phyloP scores from a whole-genome alignment of 2,113 vertebrate species.

The Sprattus sprattus region DNA sequence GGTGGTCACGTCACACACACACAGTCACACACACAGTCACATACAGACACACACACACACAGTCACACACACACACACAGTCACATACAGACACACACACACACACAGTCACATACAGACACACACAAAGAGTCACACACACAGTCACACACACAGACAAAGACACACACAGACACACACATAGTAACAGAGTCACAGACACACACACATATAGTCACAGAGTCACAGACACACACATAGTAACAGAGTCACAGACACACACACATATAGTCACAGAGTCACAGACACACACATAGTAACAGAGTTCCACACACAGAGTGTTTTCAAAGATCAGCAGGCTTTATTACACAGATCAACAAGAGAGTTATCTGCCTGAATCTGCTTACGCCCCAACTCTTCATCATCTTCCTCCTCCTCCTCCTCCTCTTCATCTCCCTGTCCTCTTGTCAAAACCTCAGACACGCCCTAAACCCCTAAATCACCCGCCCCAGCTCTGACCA shows the following conservation, averaged over 20 bases:
- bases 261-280: too few relatives aligned
- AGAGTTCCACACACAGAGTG: conserved; percentile 37
- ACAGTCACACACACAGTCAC: not conserved
- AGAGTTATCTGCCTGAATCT: conserved; percentile 58
- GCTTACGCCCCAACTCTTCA: not conserved
- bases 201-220: too few relatives aligned
- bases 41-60: not conserved
- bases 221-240: too few relatives aligned
- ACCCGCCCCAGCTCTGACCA: not conserved
- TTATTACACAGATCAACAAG: conserved; percentile 69
- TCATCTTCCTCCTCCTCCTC: not conserved
- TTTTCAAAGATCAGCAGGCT: conserved; percentile 64
- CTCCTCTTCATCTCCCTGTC: too few relatives aligned
- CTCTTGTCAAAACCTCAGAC: too few relatives aligned
- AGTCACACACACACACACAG: conserved; percentile 20
- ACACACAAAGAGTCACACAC: conserved; percentile 37
- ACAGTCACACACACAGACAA: too few relatives aligned
- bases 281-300: too few relatives aligned
- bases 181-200: too few relatives aligned
- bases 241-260: too few relatives aligned
- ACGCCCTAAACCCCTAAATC: not conserved
- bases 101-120: conserved; percentile 13
- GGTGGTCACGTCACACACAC: conserved; percentile 16
- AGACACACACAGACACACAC: too few relatives aligned
- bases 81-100: not conserved